Base-by-base conservation (phyloP, 2,797 vertebrate species). In the Pachyuromys duprasi region DNA sequence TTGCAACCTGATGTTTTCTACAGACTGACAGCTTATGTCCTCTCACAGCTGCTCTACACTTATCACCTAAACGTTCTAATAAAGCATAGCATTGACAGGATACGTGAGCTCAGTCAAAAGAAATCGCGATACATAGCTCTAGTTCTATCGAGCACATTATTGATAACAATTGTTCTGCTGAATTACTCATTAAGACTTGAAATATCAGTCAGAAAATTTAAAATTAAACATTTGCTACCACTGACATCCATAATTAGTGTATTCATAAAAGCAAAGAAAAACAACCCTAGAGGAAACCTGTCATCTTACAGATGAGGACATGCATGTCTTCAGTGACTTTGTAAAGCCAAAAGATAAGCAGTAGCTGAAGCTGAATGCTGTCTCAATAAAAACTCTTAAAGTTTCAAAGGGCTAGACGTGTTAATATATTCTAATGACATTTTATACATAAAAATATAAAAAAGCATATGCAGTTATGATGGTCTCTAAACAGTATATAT, bases 31-130 rank as follows among this genome's bases (percentile, higher is more conserved):
- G 97, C 93, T 97, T 95, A 82, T 97, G 97, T 98, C 97, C 98
- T 98, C 97, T 98, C 98, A 98, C 96, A 97, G 98, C 98, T 98
- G 98, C 97, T 99, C 99, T 99, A 99, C 94, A 98, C 98, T 98
- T 98, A 98, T 83, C 97, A 98, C 98, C 98, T 99, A 98, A 98
- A 98, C 96, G 98, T 98, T 97, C 98, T 99, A 98, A 99, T 95
- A 99, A 96, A 99, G 98, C 98, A 98, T 4, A 83, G 98, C 97
- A 98, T 98, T 98, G 78, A 95, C 62, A 97, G 97, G 88, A 98
- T 88, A 98, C 83, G 97, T 97, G 88, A 97, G 94, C 97, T 96
- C 95, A 97, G 97, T 93, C 57, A 72, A 95, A 97, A 70, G 75
- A 76, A 97, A 97, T 75, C 74, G 98, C 92, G 94, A 96, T 74